These are phyloP conservation scores for Drosophila fungiperda DNA, from an alignment of 2,888 invertebrate genomes.

Conservation along the genomic window DNA sequence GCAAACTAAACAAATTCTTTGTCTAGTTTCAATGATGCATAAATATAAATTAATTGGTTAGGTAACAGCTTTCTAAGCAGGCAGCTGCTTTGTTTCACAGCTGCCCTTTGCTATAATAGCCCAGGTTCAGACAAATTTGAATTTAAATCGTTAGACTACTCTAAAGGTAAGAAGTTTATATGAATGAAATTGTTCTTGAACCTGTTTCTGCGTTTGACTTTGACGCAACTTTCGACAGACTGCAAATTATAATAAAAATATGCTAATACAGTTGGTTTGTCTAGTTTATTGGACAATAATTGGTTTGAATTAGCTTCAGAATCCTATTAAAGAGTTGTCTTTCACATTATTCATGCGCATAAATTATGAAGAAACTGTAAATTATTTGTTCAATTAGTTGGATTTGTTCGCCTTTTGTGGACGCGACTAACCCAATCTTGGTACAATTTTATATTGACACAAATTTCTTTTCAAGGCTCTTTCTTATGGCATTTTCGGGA, in stretches of 20 bases:
- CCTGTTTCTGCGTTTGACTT: constrained; percentile 44
- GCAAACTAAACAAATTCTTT: constrained; percentile 31
- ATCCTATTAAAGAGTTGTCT: constrained; percentile 22
- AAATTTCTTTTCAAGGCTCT: constrained; percentile 39
- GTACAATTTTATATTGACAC: not conserved
- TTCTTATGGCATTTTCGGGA: constrained; percentile 6
- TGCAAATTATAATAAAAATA: constrained; percentile 52
- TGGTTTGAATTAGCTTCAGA: constrained; percentile 47
- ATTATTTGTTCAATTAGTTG: constrained; percentile 59
- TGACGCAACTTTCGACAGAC: constrained; percentile 46
- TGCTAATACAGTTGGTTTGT: constrained; percentile 38
- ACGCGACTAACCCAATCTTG: constrained; percentile 13
- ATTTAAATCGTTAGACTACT: not conserved
- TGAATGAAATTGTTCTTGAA: constrained; percentile 12
- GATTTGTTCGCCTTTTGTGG: constrained; percentile 53
- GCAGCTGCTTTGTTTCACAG: constrained; percentile 1
- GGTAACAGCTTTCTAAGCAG: not conserved
- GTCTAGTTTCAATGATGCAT: constrained; percentile 34
- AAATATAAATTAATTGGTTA: constrained; percentile 33
- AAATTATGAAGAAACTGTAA: constrained; percentile 66
- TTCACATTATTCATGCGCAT: constrained; percentile 66
- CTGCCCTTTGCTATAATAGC: not conserved
- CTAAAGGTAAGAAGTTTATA: not conserved
- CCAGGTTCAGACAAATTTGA: not conserved
- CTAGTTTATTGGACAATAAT: constrained; percentile 54